Evolutionary conservation across 2,797 vertebrate species (phyloP), one percentile per base, ranked within the genome.

Genomic region (Pseudopleuronectes americanus): DNA sequence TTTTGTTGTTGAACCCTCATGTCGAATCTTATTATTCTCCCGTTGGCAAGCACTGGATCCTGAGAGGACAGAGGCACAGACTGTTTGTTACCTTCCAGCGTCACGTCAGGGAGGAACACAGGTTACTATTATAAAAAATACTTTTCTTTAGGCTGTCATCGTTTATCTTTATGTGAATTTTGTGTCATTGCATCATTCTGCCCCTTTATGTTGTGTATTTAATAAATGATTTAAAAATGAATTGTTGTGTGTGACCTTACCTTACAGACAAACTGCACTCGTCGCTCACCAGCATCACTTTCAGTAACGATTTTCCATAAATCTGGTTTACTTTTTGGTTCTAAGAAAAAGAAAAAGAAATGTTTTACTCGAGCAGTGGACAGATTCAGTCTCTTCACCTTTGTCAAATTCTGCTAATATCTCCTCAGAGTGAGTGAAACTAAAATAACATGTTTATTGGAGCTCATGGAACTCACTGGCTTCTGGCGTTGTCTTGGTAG

Each of bases 261-360:
- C 96, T 97, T 97, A 93, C 93, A 96, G 23, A 96, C 57, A 8
- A 98, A 61, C 59, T 57, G 74, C 45, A 96, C 84, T 16, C 21
- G 49, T 81, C 90, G 87, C 71, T 67, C 8, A 62, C 79, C 79
- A 6, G 12, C 62, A 17, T 57, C 41, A 43, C 23, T 53, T 0
- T 83, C 45, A 57, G 69, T 36, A 56, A 92, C 89, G 47, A 89
- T 85, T 77, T 81, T 93, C 97, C 97, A 99, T 61, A 98, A 17
- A 67, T 92, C 82, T 16, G 96, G 96, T 88, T 88, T 91, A 83
- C 91, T 91, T 68, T 62, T 76, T n/a, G 97, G 97, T 66, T 38
- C 97, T 99, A 31, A 0, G n/a, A 3, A 9, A 63, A 57, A 64
- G 13, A 52, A 19, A 57, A 33, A 53, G 16, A 14, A 38, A 38